These are phyloP conservation scores for Fabriciana adippe DNA, from an alignment of 2,888 invertebrate species.

Conservation along the genomic window DNA sequence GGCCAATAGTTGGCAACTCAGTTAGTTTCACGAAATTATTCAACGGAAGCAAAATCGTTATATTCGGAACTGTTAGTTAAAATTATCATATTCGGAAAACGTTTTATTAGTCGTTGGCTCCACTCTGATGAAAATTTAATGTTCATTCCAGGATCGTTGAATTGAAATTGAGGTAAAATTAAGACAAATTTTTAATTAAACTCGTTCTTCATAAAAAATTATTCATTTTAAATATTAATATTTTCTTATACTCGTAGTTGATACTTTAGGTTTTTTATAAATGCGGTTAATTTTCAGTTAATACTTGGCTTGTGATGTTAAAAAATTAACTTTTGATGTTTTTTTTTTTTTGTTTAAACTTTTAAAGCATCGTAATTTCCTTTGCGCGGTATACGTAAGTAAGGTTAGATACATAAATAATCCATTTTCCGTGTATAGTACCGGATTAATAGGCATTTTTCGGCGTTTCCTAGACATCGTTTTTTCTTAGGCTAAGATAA, in stretches of 20 bases:
- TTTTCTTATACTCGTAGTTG: neutral
- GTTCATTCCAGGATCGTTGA: conserved; percentile 26
- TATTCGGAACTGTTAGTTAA: conserved; percentile 29
- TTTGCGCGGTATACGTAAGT: too few species aligned
- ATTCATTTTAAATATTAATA: conserved; percentile 1
- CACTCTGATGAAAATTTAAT: conserved; percentile 38
- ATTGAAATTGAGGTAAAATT: conserved; percentile 33
- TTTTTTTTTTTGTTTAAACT: too few species aligned
- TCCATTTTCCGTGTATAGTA: too few species aligned
- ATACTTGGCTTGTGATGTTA: too few species aligned
- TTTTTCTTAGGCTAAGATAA: too few species aligned
- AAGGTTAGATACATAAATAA: too few species aligned
- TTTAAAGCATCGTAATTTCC: too few species aligned
- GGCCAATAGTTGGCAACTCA: conserved; percentile 16
- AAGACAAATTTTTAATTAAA: conserved; percentile 36
- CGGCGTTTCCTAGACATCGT: too few species aligned
- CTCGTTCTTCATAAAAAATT: conserved; percentile 21
- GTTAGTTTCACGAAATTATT: conserved; percentile 22
- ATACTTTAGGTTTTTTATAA: conserved; percentile 2
- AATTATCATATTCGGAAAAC: conserved; percentile 38
- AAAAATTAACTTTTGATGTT: too few species aligned
- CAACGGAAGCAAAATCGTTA: conserved; percentile 31
- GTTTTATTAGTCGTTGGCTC: conserved; percentile 36
- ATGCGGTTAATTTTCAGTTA: neutral
- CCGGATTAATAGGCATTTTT: too few species aligned